Conservation (phyloP, 2,888 invertebrate species). For the Chelonus formosanus region DNA sequence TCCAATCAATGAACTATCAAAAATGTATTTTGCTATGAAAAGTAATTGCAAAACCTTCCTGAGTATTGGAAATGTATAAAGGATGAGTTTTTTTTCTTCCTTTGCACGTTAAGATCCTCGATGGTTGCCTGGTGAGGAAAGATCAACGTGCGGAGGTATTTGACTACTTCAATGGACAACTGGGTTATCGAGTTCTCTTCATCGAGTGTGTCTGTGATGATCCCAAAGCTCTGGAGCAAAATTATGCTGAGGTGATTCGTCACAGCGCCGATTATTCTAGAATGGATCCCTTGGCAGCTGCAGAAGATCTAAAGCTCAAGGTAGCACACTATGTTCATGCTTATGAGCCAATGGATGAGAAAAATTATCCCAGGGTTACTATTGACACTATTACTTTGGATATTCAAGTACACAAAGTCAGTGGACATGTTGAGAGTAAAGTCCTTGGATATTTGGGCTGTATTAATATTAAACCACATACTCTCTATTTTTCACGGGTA, state of each 20-base stretch:
- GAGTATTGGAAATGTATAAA: not conserved
- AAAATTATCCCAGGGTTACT: conserved; percentile 62
- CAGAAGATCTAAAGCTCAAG: conserved; percentile 82
- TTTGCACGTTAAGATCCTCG: conserved; percentile 75
- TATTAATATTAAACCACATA: conserved; percentile 83
- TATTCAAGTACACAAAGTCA: conserved; percentile 76
- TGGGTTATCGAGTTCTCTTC: conserved; percentile 87
- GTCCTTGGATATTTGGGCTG: conserved; percentile 90
- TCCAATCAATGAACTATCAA: too few species aligned
- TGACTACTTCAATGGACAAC: conserved; percentile 75
- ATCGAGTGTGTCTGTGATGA: conserved; percentile 93
- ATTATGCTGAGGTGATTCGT: conserved; percentile 82
- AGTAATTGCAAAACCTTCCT: too few species aligned
- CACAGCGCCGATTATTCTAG: conserved; percentile 87
- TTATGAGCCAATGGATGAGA: conserved; percentile 81
- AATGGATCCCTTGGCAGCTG: conserved; percentile 80
- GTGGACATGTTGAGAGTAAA: conserved; percentile 82
- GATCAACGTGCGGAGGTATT: conserved; percentile 81
- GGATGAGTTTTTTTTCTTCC: not conserved
- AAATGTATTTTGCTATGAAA: too few species aligned
- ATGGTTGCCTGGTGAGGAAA: conserved; percentile 90
- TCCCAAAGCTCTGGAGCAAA: conserved; percentile 74
- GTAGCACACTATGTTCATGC: conserved; percentile 84
- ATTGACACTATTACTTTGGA: conserved; percentile 67
- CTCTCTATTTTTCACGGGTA: conserved; percentile 90